Base-by-base conservation (phyloP, 2,113 vertebrate genomes). In the Pteruthius melanotis region DNA sequence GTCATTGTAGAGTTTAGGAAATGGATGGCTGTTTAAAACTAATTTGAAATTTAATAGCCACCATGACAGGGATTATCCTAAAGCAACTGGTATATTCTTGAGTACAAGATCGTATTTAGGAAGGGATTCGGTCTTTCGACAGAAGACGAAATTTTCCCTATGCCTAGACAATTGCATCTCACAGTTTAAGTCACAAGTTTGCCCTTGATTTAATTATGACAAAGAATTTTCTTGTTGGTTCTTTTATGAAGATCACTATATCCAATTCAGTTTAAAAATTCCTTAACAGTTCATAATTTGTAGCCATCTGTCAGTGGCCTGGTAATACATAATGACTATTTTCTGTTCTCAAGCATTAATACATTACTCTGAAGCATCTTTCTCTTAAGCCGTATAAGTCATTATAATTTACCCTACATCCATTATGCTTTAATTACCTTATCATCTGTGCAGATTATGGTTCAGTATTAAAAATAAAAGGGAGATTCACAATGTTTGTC, bases 391-490 rank as follows among this genome's bases (percentile, higher is more conserved):
- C 35, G 52, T 64, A 74, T 27, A 52, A 77, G 93, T 78, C 76
- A 90, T 52, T 90, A 47, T 56, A 86, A 85, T 92, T 95, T 93
- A 83, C 15, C 21, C 50, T 90, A 30, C 19, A 54, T 88, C 76
- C 76, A 90, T 88, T 93, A 63, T 80, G 44, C 37, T 93, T 93
- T 86, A 94, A 93, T 94, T 96, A 65, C 53, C 79, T 59, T 39
- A 80, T 94, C 76, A 90, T 90, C 84, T 95, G 87, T 91, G 91
- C 78, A 93, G 64, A 90, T 88, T 91, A 92, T 59, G 28, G 60
- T 60, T 94, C 17, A 40, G 49, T 68, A 56, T 85, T 50, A 39
- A 71, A 81, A 45, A 53, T 42, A 76, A 76, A 66, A 18, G 7
- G 17, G 47, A 79, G 31, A 90, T 85, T 87, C 63, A 88, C 60